Evolutionary conservation across 30 jellyfish, hydroid and myxozoan species (phyloP), one percentile per base, ranked within the genome.

Genomic region (Calvadosia cruxmelitensis): DNA sequence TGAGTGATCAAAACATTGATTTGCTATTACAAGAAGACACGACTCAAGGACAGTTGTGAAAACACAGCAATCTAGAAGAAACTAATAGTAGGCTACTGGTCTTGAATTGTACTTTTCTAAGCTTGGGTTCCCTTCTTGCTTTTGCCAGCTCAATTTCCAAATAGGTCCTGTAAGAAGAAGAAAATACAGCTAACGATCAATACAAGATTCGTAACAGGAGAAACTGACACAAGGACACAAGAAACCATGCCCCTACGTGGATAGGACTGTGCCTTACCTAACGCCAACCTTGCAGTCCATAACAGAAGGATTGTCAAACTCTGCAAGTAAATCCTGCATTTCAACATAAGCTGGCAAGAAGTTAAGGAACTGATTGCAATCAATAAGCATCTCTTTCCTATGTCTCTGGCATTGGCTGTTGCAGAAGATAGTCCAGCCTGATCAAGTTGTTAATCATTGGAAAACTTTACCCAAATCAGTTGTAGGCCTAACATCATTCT

Each of bases 211-310:
- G n/a, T n/a, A n/a, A n/a, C n/a, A n/a, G n/a, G n/a, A n/a, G n/a
- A n/a, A n/a, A n/a, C n/a, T n/a, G n/a, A n/a, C n/a, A n/a, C n/a
- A n/a, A n/a, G n/a, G n/a, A n/a, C n/a, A n/a, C n/a, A n/a, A n/a
- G n/a, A n/a, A n/a, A n/a, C n/a, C n/a, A n/a, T n/a, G n/a, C n/a
- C n/a, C n/a, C n/a, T n/a, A n/a, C n/a, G n/a, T n/a, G n/a, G n/a
- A n/a, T n/a, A n/a, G n/a, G n/a, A n/a, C n/a, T n/a, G n/a, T 33
- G 29, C 27, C 90, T 25, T n/a, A 80, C 97, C 97, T 76, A 1
- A 67, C 73, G 27, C 97, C 97, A 76, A 88, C 81, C 73, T 88
- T 88, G 63, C 97, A 88, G 53, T 88, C 97, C 97, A 88, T 88
- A n/a, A 88, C 97, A 10, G 89, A 72, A 0, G 97, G 93, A 2